These are phyloP conservation scores for Ammodytes dubius DNA, from an alignment of 2,113 vertebrate genomes.

Conservation along the genomic window DNA sequence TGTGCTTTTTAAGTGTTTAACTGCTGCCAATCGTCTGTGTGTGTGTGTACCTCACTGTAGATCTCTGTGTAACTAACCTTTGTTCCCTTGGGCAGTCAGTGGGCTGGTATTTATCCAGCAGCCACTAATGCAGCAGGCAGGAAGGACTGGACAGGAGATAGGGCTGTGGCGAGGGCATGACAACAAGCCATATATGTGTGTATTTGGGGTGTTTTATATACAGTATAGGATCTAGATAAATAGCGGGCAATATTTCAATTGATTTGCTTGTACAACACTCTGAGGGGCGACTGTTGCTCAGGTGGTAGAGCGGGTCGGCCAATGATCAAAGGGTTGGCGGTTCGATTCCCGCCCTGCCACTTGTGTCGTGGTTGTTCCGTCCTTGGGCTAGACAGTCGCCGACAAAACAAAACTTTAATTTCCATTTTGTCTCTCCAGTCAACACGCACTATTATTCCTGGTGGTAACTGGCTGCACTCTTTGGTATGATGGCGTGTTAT, in stretches of 20 bases:
- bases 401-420: constrained; percentile 14
- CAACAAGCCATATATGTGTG: constrained; percentile 59
- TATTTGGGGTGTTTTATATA: constrained; percentile 1
- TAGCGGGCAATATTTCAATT: neutral
- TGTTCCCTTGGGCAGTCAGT: constrained; percentile 69
- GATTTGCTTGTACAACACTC: constrained; percentile 20
- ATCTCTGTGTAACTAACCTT: constrained; percentile 81
- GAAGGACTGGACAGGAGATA: constrained; percentile 72
- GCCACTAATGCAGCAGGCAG: constrained; percentile 77
- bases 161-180: constrained; percentile 45
- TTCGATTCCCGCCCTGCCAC: no score
- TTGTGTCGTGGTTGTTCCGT: no score
- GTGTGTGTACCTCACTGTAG: constrained; percentile 29
- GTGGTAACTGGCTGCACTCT: constrained; percentile 13
- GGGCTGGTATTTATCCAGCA: constrained; percentile 79
- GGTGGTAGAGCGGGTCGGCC: no score
- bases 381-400: neutral
- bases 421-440: neutral
- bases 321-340: no score
- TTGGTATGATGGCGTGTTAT: constrained; percentile 45
- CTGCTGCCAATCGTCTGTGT: constrained; percentile 49
- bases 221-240: neutral
- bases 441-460: neutral
- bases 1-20: constrained; percentile 74
- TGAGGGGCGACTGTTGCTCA: neutral